phyloP scores from a whole-genome alignment of 2,888 invertebrate species.

The Sepiola atlantica region DNA sequence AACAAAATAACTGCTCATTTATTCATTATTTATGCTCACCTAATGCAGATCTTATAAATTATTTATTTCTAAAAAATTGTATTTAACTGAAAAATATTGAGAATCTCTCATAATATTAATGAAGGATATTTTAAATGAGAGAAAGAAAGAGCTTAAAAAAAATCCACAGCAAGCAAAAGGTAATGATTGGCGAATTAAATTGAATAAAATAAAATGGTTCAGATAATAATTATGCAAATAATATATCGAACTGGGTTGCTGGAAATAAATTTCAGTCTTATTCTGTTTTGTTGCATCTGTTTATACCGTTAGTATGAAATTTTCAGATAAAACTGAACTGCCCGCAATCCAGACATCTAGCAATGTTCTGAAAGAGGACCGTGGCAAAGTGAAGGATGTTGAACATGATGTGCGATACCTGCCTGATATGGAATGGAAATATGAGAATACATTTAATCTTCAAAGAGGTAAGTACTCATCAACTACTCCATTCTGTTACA shows the following conservation, averaged over 20 bases:
- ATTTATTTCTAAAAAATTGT: too few relatives aligned
- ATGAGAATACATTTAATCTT: constrained; percentile 56
- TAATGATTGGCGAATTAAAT: not conserved
- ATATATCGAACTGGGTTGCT: not conserved
- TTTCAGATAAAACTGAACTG: constrained; percentile 53
- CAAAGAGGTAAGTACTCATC: constrained; percentile 52
- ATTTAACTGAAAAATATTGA: not conserved
- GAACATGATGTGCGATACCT: constrained; percentile 52
- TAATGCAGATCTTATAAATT: too few relatives aligned
- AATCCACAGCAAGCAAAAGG: not conserved
- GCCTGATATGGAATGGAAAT: constrained; percentile 54
- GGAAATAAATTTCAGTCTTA: not conserved
- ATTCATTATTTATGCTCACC: too few relatives aligned
- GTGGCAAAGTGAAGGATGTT: constrained; percentile 55
- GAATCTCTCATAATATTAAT: not conserved
- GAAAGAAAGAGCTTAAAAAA: too few relatives aligned
- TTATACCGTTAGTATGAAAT: not conserved
- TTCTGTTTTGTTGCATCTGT: not conserved
- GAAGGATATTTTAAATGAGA: not conserved
- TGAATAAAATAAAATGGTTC: not conserved
- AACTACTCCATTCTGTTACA: not conserved
- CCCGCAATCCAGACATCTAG: constrained; percentile 56
- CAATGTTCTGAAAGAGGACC: constrained; percentile 65
- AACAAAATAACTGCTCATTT: too few relatives aligned
- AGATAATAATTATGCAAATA: not conserved